Evolutionary conservation across 2,888 invertebrate genomes (phyloP).

Genomic region (Troides aeacus): DNA sequence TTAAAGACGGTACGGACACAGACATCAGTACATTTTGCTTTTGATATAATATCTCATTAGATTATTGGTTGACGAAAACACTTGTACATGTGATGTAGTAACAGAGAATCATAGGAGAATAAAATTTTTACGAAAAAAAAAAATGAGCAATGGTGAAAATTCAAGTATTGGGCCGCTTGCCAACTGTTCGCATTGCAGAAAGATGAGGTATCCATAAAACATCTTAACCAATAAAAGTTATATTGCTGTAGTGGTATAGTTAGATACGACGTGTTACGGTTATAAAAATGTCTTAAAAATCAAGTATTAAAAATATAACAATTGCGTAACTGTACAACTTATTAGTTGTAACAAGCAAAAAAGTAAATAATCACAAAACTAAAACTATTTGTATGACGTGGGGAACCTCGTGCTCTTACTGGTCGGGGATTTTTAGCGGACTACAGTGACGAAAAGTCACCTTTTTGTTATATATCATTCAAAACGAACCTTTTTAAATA

Average conservation of each 20-base stretch:
- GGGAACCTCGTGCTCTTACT: too few species aligned
- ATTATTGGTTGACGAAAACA: too few species aligned
- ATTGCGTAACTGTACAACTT: too few species aligned
- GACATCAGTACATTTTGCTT: neutral
- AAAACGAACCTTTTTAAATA: too few species aligned
- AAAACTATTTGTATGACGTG: too few species aligned
- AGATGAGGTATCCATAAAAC: conserved; percentile 56
- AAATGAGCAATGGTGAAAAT: conserved; percentile 54
- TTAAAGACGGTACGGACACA: too few species aligned
- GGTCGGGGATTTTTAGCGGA: too few species aligned
- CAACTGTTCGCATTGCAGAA: conserved; percentile 64
- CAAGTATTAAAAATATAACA: too few species aligned
- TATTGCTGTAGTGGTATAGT: conserved; percentile 37
- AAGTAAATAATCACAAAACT: too few species aligned
- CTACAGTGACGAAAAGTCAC: too few species aligned
- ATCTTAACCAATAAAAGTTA: conserved; percentile 40
- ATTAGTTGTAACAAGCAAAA: too few species aligned
- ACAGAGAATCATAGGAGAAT: conserved; percentile 8
- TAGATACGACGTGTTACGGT: conserved; percentile 21
- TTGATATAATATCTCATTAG: neutral
- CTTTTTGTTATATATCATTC: too few species aligned
- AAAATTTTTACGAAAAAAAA: conserved; percentile 39
- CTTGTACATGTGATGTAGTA: conserved; percentile 2
- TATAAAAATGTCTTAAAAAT: neutral
- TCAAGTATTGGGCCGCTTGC: conserved; percentile 54